Percentiles rank a stretch among this genome's conserved stretches.
phyloP scores from a whole-genome alignment of 2,888 invertebrate genomes.

The Ephialtes manifestator region DNA sequence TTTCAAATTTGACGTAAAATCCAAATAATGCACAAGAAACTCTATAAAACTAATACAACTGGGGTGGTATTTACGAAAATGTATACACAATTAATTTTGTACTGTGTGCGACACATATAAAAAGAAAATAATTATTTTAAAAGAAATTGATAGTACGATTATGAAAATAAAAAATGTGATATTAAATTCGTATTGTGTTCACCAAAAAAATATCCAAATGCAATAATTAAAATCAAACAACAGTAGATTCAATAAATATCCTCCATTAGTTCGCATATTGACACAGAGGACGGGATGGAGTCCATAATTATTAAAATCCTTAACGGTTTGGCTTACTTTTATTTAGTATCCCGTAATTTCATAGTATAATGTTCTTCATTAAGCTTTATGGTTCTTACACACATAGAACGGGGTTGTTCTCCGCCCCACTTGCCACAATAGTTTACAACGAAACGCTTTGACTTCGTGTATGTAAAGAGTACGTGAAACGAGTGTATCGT shows the following conservation, averaged over 20 bases:
- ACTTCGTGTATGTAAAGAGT: slow-evolving; percentile 70
- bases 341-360: slow-evolving; percentile 86
- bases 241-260: neutral
- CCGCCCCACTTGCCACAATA: slow-evolving; percentile 81
- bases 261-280: neutral
- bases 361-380: slow-evolving; percentile 86
- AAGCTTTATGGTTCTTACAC: slow-evolving; percentile 86
- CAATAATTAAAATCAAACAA: neutral
- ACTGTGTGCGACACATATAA: no score
- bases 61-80: no score
- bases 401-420: slow-evolving; percentile 82
- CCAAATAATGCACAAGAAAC: no score
- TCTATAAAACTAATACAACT: no score
- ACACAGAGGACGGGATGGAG: slow-evolving; percentile 22
- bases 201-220: neutral
- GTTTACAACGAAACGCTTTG: slow-evolving; percentile 78
- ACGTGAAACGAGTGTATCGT: slow-evolving; percentile 68
- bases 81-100: no score
- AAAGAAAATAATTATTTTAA: no score
- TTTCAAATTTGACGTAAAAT: no score
- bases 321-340: slow-evolving; percentile 86
- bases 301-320: slow-evolving; percentile 64
- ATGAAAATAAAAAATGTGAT: no score
- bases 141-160: no score
- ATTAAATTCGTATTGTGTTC: no score